Conservation (phyloP, 2,113 vertebrate genomes). For the Eidolon helvum region DNA sequence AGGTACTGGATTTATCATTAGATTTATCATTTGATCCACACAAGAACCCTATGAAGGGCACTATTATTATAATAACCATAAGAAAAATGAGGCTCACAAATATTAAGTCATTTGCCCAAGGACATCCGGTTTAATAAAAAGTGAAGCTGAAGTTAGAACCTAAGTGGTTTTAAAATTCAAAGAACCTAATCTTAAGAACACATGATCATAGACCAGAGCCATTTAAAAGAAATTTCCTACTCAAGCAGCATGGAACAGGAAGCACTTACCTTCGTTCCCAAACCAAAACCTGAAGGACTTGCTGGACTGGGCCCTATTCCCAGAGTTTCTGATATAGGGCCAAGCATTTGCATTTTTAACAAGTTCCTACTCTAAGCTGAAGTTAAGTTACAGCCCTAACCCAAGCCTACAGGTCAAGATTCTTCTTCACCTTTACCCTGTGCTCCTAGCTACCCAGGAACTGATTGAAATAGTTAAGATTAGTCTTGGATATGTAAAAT, state of each 20-base stretch:
- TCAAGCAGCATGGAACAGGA: background rate
- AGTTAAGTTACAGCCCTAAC: background rate
- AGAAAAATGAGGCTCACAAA: background rate
- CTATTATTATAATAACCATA: background rate
- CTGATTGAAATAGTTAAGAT: background rate
- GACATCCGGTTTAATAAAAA: background rate
- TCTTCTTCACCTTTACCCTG: background rate
- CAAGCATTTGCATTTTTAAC: constrained; percentile 4
- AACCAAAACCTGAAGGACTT: background rate
- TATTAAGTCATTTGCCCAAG: background rate
- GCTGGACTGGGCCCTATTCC: background rate
- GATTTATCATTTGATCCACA: background rate
- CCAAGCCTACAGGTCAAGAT: background rate
- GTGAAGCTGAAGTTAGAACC: background rate
- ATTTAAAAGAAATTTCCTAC: background rate
- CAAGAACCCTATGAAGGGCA: background rate
- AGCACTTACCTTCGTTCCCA: background rate
- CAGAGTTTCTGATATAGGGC: background rate
- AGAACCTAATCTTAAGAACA: background rate
- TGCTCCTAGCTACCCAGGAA: background rate
- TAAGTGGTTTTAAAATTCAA: background rate
- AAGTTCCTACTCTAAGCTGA: background rate
- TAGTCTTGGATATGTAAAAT: background rate
- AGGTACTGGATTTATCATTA: background rate
- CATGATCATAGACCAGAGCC: background rate